Evolutionary conservation across 2,888 invertebrate genomes (phyloP).

Genomic region (Epinotia bilunana): DNA sequence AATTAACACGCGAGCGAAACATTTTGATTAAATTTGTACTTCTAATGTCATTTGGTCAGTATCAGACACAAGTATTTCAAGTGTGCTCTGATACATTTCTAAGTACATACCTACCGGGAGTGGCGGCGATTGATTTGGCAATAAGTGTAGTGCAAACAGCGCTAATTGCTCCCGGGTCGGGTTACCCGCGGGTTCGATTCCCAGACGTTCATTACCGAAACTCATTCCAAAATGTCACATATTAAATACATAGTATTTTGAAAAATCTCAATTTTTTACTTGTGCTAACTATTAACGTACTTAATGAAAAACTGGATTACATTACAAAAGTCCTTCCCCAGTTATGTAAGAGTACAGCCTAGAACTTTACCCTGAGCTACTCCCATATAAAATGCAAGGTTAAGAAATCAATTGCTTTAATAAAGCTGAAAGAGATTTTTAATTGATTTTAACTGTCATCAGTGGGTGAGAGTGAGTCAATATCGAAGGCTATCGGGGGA

Average conservation of each 20-base stretch:
- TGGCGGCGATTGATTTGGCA: constrained; percentile 17
- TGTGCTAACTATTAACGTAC: background rate
- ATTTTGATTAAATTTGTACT: background rate
- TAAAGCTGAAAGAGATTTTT: background rate
- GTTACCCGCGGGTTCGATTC: constrained; percentile 28
- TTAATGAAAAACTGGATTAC: background rate
- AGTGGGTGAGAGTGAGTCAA: background rate
- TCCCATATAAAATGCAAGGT: background rate
- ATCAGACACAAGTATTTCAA: background rate
- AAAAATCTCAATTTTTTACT: background rate
- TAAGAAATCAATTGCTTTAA: background rate
- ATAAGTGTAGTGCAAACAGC: constrained; percentile 29
- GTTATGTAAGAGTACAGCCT: background rate
- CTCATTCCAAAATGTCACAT: background rate
- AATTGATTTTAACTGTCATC: constrained; percentile 4
- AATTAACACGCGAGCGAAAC: too few relatives aligned
- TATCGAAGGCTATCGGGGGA: background rate
- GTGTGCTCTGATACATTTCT: background rate
- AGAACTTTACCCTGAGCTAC: background rate
- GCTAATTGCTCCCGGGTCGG: constrained; percentile 29
- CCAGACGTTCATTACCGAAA: constrained; percentile 1
- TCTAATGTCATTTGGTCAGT: background rate
- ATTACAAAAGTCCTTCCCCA: background rate
- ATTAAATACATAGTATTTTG: background rate
- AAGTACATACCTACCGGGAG: background rate